Percentiles rank a stretch among this genome's conserved stretches.
Conservation (phyloP, 1,140 invertebrate species). For the Aphelinus certus region DNA sequence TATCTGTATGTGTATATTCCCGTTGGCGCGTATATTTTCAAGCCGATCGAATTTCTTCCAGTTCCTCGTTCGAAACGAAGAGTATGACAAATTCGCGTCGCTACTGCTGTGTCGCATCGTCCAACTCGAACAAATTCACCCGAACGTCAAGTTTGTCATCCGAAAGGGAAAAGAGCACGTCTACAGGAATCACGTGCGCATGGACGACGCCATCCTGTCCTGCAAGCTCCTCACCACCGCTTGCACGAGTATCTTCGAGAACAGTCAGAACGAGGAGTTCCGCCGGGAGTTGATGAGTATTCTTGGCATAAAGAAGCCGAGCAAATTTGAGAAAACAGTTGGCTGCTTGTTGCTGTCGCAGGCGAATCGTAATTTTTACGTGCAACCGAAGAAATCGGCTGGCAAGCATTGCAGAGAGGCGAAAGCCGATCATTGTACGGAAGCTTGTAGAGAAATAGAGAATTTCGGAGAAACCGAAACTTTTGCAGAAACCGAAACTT, state of each 20-base stretch:
- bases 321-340: constrained; percentile 39
- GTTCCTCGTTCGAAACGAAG: constrained; percentile 38
- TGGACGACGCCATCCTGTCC: constrained; percentile 41
- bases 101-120: constrained; percentile 43
- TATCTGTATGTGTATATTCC: not conserved
- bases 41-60: constrained; percentile 39
- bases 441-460: too few species aligned
- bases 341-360: constrained; percentile 42
- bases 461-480: too few species aligned
- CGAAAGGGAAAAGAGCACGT: constrained; percentile 32
- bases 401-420: too few species aligned
- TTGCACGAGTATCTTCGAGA: constrained; percentile 46
- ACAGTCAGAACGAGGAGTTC: constrained; percentile 50
- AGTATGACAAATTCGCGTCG: constrained; percentile 42
- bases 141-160: constrained; percentile 47
- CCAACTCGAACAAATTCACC: constrained; percentile 34
- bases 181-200: constrained; percentile 39
- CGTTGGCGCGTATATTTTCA: too few species aligned
- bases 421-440: too few species aligned
- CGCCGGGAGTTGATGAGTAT: constrained; percentile 46
- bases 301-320: constrained; percentile 40
- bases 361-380: constrained; percentile 43
- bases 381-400: too few species aligned
- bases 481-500: too few species aligned
- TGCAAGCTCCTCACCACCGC: constrained; percentile 49